Evolutionary conservation across 53 echinoderm and acorn worm genomes (phyloP).

Genomic region (Arbacia lixula): DNA sequence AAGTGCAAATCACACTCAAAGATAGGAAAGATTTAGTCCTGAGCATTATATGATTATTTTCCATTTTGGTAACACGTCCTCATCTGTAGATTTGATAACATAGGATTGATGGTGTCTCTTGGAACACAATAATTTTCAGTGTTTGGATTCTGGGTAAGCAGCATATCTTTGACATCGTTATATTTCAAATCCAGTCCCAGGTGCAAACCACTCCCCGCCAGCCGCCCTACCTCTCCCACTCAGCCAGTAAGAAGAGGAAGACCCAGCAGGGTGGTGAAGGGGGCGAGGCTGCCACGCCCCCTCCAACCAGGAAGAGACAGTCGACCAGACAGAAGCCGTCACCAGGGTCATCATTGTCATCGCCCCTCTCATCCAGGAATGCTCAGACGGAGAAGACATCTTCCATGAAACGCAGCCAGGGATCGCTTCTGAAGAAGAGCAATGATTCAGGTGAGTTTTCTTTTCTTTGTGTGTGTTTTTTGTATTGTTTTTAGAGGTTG

Average conservation of each 20-base stretch:
- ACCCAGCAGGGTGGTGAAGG: not conserved
- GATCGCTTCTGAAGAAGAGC: not conserved
- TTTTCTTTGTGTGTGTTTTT: no score
- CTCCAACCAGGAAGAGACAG: constrained; percentile 34
- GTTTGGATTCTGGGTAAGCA: no score
- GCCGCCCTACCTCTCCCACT: constrained; percentile 37
- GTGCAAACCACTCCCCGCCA: constrained; percentile 16
- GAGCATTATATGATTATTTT: no score
- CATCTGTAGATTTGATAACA: not conserved
- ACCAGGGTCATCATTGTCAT: not conserved
- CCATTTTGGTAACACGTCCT: no score
- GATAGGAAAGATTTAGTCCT: no score
- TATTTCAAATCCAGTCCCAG: not conserved
- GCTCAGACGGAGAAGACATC: not conserved
- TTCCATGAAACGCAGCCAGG: constrained; percentile 9
- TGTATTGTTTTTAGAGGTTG: no score
- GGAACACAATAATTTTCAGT: not conserved
- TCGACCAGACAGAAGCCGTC: constrained; percentile 25
- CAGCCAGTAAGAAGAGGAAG: constrained; percentile 47
- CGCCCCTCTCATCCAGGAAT: constrained; percentile 16
- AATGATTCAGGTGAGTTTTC: constrained; percentile 42
- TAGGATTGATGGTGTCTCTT: not conserved
- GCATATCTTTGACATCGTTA: no score
- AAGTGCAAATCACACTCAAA: no score
- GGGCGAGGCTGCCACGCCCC: constrained; percentile 11